Evolutionary conservation across 2,888 invertebrate species (phyloP).

Genomic region (Rhagophthalmus giganteus): DNA sequence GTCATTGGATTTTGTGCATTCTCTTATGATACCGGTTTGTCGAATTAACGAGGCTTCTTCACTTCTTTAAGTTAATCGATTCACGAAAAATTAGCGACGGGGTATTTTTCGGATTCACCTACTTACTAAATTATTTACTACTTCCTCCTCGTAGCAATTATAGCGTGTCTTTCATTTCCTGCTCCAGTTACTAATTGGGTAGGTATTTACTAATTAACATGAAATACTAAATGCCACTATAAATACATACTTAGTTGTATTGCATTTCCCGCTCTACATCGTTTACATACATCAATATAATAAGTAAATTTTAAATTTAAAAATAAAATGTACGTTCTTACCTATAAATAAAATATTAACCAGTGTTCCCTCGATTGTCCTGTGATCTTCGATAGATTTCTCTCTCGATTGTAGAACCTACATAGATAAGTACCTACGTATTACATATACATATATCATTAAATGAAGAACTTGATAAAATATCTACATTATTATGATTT

Average conservation of each 20-base stretch:
- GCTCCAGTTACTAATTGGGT: conserved; percentile 36
- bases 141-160: conserved; percentile 21
- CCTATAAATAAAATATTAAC: too few species aligned
- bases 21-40: background rate
- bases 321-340: background rate
- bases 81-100: too few species aligned
- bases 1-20: conserved; percentile 23
- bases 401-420: too few species aligned
- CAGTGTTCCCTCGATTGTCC: too few species aligned
- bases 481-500: too few species aligned
- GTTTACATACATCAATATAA: conserved; percentile 14
- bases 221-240: conserved; percentile 24
- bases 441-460: too few species aligned
- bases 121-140: conserved; percentile 20
- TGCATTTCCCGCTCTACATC: conserved; percentile 25
- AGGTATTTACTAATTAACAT: conserved; percentile 31
- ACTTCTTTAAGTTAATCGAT: too few species aligned
- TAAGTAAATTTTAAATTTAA: conserved; percentile 2
- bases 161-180: conserved; percentile 29
- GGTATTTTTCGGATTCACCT: conserved; percentile 14
- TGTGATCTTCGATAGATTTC: too few species aligned
- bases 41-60: too few species aligned
- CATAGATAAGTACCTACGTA: too few species aligned
- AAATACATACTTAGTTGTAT: conserved; percentile 23
- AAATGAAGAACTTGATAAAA: too few species aligned